Conservation (phyloP, 2,888 invertebrate species). For the Drosophila fungiperda region DNA sequence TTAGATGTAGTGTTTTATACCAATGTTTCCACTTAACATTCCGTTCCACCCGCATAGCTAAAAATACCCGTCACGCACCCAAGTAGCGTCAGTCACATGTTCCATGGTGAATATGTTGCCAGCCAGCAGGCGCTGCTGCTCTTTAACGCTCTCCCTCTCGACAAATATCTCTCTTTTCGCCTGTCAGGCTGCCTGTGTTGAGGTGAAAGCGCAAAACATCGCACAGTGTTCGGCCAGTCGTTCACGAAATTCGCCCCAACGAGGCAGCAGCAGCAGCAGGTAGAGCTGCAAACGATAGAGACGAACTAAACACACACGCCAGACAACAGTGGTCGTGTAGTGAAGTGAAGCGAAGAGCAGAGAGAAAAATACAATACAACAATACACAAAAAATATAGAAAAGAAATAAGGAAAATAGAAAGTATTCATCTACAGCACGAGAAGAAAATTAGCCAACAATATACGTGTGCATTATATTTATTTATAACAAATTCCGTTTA, state of each 20-base stretch:
- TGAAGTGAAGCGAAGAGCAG: conserved; percentile 53
- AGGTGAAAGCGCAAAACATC: conserved; percentile 52
- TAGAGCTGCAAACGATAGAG: conserved; percentile 52
- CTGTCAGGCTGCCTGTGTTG: conserved; percentile 17
- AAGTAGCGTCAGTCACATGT: conserved; percentile 73
- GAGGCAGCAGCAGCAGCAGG: conserved; percentile 51
- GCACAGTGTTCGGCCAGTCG: conserved; percentile 63
- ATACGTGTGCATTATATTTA: conserved; percentile 58
- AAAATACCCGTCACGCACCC: conserved; percentile 69
- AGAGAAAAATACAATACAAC: conserved; percentile 33
- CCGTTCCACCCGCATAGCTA: conserved; percentile 70
- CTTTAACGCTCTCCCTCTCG: conserved; percentile 7
- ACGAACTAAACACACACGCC: conserved; percentile 43
- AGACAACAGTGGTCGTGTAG: conserved; percentile 55
- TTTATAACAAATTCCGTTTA: conserved; percentile 58
- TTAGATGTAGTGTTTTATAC: background rate
- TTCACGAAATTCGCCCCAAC: conserved; percentile 73
- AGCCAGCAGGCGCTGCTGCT: conserved; percentile 21
- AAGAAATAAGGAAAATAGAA: conserved; percentile 29
- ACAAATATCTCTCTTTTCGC: conserved; percentile 1
- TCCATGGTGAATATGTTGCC: conserved; percentile 65
- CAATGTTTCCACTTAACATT: conserved; percentile 57
- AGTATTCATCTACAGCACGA: conserved; percentile 44
- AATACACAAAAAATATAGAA: conserved; percentile 17
- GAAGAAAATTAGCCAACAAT: conserved; percentile 58